Evolutionary conservation across 2,888 invertebrate species (phyloP), one percentile per base, ranked within the genome.

Genomic region (Trichacis sp.): DNA sequence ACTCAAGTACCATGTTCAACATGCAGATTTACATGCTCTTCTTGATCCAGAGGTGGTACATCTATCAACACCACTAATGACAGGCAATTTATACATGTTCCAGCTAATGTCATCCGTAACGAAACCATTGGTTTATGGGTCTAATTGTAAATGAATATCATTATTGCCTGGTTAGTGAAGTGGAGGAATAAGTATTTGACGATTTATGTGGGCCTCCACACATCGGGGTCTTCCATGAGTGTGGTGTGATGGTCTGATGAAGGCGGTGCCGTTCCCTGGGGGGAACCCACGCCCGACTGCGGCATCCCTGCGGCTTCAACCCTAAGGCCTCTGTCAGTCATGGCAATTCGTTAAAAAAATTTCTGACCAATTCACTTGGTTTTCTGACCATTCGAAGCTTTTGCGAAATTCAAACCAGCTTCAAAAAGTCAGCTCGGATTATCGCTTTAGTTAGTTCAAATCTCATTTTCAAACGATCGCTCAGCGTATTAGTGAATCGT

Each of bases 221-320:
- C 93, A 87, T 94, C 94, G 68, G 94, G 94, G 87, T 95, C 94
- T 88, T 94, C 94, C 94, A 95, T 94, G 77, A 94, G 89, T 68
- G 94, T 94, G 81, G 92, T 91, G 87, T 89, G 91, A 77, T 91
- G 91, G 86, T 91, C 90, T 83, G 89, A 88, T 76, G 87, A 87
- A 77, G 89, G 86, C 60, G 87, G 87, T 55, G 86, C 85, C 65
- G 86, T 86, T 82, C 88, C 89, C 82, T 90, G 89, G 74, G 90
- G 89, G 80, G 87, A 87, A 73, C 81, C 78, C 77, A 89, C 89
- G 78, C 89, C 89, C 70, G 87, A 85, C 61, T 90, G 89, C 76
- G 91, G 90, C 88, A 93, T 92, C 76, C 92, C 93, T 70, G 77
- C 69, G 62, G 77, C 75, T 64, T 78, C 79, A 85, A 92, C 90